A percentile compares a stretch with the other conserved stretches of the same genome.
Conservation (phyloP, 2,113 vertebrate species). For the Neopipo cinnamomea region DNA sequence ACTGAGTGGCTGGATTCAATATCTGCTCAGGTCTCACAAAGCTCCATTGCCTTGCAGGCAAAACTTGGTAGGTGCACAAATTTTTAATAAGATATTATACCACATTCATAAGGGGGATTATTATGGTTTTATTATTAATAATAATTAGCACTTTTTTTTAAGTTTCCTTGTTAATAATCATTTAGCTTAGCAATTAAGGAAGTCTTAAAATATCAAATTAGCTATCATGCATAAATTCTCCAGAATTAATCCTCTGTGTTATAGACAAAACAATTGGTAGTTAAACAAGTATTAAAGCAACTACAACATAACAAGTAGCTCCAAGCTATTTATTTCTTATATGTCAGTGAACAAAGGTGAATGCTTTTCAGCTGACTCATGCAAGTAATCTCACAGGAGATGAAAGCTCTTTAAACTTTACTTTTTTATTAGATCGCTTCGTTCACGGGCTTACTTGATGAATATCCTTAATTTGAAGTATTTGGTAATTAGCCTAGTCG, state of each 20-base stretch:
- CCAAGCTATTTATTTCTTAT: not conserved
- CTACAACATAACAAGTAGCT: not conserved
- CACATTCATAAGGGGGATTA: not conserved
- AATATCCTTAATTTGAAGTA: not conserved
- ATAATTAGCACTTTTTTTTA: not conserved
- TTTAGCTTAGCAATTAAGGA: not conserved
- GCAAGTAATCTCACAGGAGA: not conserved
- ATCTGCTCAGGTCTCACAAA: not conserved
- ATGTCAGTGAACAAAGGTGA: not conserved
- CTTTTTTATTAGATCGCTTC: not conserved
- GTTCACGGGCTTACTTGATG: not conserved
- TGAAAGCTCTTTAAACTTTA: not conserved
- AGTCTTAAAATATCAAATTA: not conserved
- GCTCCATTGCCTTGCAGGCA: not conserved
- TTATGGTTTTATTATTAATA: not conserved
- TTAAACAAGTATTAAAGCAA: not conserved
- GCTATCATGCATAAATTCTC: not conserved
- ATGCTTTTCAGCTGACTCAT: not conserved
- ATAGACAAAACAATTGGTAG: not conserved
- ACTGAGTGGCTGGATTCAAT: not conserved
- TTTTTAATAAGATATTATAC: not conserved
- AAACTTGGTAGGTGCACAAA: not conserved
- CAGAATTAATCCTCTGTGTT: not conserved
- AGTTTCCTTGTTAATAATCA: not conserved
- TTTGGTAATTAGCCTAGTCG: not conserved